A percentile compares a stretch with the other conserved stretches of the same genome.
Conservation (phyloP, 2,888 invertebrate species). For the Agriopis leucophaearia region DNA sequence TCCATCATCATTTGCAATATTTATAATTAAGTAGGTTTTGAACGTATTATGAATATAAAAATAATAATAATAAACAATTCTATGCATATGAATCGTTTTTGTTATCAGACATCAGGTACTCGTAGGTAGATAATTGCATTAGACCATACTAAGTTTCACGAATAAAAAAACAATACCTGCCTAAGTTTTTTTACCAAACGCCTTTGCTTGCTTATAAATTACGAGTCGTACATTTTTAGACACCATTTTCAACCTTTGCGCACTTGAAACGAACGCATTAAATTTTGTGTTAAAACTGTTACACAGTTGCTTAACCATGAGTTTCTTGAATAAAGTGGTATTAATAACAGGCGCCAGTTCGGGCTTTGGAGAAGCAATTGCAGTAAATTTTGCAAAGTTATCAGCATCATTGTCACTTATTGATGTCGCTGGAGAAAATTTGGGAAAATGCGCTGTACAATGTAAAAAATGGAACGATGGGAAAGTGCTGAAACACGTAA, state of each 20-base stretch:
- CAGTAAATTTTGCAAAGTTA: conserved; percentile 58
- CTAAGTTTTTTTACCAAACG: neutral
- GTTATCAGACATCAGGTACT: too few species aligned
- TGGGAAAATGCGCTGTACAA: conserved; percentile 49
- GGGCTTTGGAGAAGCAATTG: conserved; percentile 60
- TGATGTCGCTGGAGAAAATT: conserved; percentile 52
- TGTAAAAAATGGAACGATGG: conserved; percentile 52
- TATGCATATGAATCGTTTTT: too few species aligned
- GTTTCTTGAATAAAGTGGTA: conserved; percentile 60
- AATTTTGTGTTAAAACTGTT: conserved; percentile 30
- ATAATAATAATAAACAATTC: too few species aligned
- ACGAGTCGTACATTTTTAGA: neutral
- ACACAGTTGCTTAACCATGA: conserved; percentile 47
- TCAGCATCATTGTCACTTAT: conserved; percentile 58
- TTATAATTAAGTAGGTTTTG: too few species aligned
- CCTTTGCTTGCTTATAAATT: neutral
- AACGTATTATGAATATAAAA: too few species aligned
- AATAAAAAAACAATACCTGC: neutral
- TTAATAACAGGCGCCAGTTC: conserved; percentile 61
- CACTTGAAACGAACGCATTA: neutral
- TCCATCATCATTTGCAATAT: too few species aligned
- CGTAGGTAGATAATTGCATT: neutral
- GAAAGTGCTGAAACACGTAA: conserved; percentile 54
- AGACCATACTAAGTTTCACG: neutral
- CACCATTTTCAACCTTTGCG: neutral